Conservation (phyloP, 2,888 invertebrate genomes). For the Cheilosia impressa region DNA sequence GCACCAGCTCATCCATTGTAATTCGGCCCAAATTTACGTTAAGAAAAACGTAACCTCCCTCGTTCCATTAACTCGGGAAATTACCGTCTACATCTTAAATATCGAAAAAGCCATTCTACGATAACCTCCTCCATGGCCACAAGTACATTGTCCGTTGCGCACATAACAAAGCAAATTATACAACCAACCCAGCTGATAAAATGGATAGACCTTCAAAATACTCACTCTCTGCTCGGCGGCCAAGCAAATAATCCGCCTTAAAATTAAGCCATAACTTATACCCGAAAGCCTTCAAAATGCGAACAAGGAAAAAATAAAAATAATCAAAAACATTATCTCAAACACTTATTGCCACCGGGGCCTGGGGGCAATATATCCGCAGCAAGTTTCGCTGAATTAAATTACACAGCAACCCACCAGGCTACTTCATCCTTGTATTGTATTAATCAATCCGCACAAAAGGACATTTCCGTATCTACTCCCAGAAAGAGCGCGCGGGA, state of each 20-base stretch:
- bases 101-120: too few relatives aligned
- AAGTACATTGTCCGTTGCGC: background rate
- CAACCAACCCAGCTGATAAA: slow-evolving; percentile 19
- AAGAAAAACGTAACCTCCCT: too few relatives aligned
- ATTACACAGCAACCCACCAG: slow-evolving; percentile 39
- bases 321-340: slow-evolving; percentile 17
- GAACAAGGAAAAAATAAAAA: slow-evolving; percentile 9
- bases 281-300: slow-evolving; percentile 13
- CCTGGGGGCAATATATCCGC: background rate
- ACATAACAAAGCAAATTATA: background rate
- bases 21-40: too few relatives aligned
- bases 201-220: slow-evolving; percentile 18
- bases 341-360: slow-evolving; percentile 27
- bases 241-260: slow-evolving; percentile 40
- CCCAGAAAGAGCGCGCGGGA: slow-evolving; percentile 32
- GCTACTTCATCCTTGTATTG: slow-evolving; percentile 8
- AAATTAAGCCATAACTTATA: slow-evolving; percentile 15
- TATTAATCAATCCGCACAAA: slow-evolving; percentile 48
- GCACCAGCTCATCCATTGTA: too few relatives aligned
- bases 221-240: slow-evolving; percentile 17
- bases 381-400: slow-evolving; percentile 45
- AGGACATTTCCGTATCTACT: slow-evolving; percentile 18
- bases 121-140: background rate
- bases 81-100: too few relatives aligned
- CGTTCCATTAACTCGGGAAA: too few relatives aligned